Evolutionary conservation across 2,888 invertebrate genomes (phyloP).

Genomic region (Pandemis corylana): DNA sequence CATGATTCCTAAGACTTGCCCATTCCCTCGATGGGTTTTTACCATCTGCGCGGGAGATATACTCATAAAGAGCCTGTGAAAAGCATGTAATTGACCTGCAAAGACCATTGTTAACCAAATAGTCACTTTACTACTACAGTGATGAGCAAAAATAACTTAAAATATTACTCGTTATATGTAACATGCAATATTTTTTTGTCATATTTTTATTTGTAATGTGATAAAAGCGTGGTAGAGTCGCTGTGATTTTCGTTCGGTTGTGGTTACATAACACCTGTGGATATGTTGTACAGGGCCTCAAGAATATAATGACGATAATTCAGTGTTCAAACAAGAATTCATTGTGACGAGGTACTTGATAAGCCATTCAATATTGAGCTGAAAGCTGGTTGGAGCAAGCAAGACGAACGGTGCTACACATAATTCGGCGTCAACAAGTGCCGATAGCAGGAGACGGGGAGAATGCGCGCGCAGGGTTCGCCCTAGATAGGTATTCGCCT

Average conservation of each 20-base stretch:
- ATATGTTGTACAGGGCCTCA: neutral
- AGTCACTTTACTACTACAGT: too few species aligned
- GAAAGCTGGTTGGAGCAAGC: slow-evolving; percentile 6
- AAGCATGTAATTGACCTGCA: too few species aligned
- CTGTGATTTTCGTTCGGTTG: too few species aligned
- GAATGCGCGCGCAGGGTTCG: slow-evolving; percentile 60
- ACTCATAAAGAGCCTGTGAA: neutral
- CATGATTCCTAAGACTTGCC: too few species aligned
- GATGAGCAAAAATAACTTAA: too few species aligned
- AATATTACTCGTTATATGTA: too few species aligned
- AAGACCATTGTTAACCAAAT: too few species aligned
- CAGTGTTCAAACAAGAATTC: neutral
- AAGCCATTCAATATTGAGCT: slow-evolving; percentile 3
- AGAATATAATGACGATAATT: neutral
- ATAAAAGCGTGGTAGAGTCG: too few species aligned
- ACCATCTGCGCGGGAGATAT: too few species aligned
- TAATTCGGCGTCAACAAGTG: slow-evolving; percentile 59
- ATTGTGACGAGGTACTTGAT: slow-evolving; percentile 5
- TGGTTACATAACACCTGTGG: neutral
- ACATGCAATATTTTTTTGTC: too few species aligned
- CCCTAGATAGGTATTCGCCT: slow-evolving; percentile 43
- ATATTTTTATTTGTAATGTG: too few species aligned
- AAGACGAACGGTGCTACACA: slow-evolving; percentile 6
- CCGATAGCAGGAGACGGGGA: slow-evolving; percentile 45
- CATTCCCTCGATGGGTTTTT: too few species aligned